phyloP scores from a whole-genome alignment of 2,888 invertebrate genomes.

The Thyatira batis region DNA sequence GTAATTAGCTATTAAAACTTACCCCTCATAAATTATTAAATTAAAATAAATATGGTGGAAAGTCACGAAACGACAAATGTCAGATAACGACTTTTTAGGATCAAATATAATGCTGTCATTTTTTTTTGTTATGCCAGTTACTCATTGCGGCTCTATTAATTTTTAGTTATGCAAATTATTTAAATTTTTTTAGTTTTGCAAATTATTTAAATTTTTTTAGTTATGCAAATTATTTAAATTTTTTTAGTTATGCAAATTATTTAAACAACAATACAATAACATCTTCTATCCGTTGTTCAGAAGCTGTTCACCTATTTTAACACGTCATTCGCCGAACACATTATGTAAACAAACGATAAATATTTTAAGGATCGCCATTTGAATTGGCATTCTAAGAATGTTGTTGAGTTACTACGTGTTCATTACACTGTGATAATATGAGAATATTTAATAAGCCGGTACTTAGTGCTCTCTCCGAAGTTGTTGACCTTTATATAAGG shows the following conservation, averaged over 20 bases:
- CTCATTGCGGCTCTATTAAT: no score
- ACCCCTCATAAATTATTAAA: background rate
- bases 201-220: no score
- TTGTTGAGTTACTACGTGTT: slow-evolving; percentile 1
- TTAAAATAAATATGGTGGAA: no score
- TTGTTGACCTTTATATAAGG: background rate
- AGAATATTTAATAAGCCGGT: slow-evolving; percentile 2
- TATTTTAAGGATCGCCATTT: background rate
- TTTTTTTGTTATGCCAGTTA: no score
- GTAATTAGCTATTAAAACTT: no score
- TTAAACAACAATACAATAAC: background rate
- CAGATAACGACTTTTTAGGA: no score
- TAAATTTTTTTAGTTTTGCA: no score
- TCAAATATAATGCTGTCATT: no score
- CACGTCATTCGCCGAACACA: background rate
- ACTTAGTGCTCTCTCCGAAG: background rate
- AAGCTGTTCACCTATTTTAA: background rate
- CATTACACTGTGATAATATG: background rate
- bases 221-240: no score
- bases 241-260: no score
- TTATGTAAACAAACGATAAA: slow-evolving; percentile 2
- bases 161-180: no score
- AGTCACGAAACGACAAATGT: no score
- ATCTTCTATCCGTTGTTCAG: background rate
- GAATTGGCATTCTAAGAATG: slow-evolving; percentile 1